These are phyloP conservation scores for Galerucella nymphaeae DNA, from an alignment of 2,888 invertebrate species.

Conservation along the genomic window DNA sequence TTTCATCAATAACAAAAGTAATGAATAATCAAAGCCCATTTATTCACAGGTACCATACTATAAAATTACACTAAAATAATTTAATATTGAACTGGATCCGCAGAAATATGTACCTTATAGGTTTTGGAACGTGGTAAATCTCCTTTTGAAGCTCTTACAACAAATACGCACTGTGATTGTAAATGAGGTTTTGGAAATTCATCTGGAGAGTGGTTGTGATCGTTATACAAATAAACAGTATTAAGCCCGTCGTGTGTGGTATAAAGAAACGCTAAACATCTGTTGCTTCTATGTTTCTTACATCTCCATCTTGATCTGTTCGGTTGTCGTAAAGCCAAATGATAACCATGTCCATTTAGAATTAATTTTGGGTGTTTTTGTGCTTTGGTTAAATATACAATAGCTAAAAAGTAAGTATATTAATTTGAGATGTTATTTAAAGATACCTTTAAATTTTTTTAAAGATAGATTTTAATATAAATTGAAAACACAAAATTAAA, in stretches of 20 bases:
- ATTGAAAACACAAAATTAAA: too few relatives aligned
- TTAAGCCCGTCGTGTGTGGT: conserved; percentile 15
- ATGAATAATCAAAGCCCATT: too few relatives aligned
- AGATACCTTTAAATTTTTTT: too few relatives aligned
- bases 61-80: neutral
- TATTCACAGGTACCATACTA: too few relatives aligned
- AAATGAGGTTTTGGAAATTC: conserved; percentile 17
- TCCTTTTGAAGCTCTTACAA: conserved; percentile 6
- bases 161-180: conserved; percentile 10
- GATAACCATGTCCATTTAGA: conserved; percentile 45
- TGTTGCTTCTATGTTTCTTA: conserved; percentile 40
- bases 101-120: neutral
- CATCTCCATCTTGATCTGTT: conserved; percentile 49
- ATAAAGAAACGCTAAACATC: conserved; percentile 41
- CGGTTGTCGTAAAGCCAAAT: conserved; percentile 42
- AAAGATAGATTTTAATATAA: too few relatives aligned
- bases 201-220: conserved; percentile 29
- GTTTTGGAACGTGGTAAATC: neutral
- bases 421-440: too few relatives aligned
- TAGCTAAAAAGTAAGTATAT: conserved; percentile 30
- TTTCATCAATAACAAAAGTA: too few relatives aligned
- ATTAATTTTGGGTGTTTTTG: conserved; percentile 50
- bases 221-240: conserved; percentile 18
- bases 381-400: conserved; percentile 45
- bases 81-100: neutral